These are phyloP conservation scores for Thermophis baileyi DNA, from an alignment of 2,113 vertebrate genomes.

Conservation along the genomic window DNA sequence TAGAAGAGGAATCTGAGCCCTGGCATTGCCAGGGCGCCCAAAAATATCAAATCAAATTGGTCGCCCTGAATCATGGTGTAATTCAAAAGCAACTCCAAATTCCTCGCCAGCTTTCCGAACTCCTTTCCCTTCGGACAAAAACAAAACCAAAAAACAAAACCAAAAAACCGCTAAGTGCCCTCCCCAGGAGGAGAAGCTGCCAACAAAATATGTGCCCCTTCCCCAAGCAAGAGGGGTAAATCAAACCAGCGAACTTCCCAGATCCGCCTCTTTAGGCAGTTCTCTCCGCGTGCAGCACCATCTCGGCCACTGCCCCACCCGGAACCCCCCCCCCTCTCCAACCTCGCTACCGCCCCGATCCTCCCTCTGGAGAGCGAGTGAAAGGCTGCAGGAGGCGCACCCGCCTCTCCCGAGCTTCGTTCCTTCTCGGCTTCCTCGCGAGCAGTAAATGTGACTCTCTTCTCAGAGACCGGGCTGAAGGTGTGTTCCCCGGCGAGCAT, in stretches of 20 bases:
- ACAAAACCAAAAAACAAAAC: no score
- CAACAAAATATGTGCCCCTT: background rate
- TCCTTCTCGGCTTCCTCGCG: background rate
- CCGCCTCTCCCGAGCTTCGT: background rate
- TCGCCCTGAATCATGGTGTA: background rate
- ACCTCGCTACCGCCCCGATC: background rate
- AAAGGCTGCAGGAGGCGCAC: background rate
- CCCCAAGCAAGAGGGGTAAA: background rate
- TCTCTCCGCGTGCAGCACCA: background rate
- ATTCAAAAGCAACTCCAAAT: background rate
- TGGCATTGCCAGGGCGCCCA: background rate
- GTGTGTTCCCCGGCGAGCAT: background rate
- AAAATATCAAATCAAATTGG: background rate
- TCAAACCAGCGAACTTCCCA: background rate
- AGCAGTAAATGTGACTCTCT: background rate
- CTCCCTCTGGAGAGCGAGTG: background rate
- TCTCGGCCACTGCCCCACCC: background rate
- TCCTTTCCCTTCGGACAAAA: background rate
- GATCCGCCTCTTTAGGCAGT: background rate
- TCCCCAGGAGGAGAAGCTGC: background rate
- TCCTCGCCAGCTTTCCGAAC: background rate
- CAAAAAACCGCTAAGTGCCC: no score
- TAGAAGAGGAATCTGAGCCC: background rate
- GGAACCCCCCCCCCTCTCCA: background rate
- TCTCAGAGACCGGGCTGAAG: background rate